Evolutionary conservation across 2,797 vertebrate species (phyloP).

Genomic region (Melanogrammus aeglefinus): DNA sequence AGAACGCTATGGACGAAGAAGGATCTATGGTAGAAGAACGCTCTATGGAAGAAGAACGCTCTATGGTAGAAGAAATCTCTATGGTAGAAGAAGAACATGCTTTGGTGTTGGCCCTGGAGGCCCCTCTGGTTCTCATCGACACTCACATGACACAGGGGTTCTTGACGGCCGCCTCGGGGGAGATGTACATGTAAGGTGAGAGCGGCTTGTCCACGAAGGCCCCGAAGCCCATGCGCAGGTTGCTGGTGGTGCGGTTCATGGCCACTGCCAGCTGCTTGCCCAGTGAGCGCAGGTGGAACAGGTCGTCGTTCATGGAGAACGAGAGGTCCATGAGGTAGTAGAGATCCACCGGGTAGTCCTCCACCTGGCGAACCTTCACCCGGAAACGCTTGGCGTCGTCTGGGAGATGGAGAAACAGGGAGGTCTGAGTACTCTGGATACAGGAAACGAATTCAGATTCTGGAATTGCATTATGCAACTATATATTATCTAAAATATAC

Average conservation of each 20-base stretch:
- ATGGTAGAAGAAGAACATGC: not conserved
- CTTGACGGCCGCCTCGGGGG: slow-evolving; percentile 80
- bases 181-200: slow-evolving; percentile 94
- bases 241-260: slow-evolving; percentile 93
- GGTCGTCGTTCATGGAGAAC: slow-evolving; percentile 85
- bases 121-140: not conserved
- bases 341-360: slow-evolving; percentile 96
- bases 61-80: too few species aligned
- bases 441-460: not conserved
- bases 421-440: not conserved
- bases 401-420: slow-evolving; percentile 41
- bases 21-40: too few species aligned
- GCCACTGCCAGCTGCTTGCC: slow-evolving; percentile 84
- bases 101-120: not conserved
- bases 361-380: slow-evolving; percentile 91
- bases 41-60: too few species aligned
- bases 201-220: slow-evolving; percentile 96
- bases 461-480: not conserved
- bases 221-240: slow-evolving; percentile 92
- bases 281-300: slow-evolving; percentile 82
- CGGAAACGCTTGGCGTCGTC: slow-evolving; percentile 88
- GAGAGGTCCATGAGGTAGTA: slow-evolving; percentile 99
- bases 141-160: slow-evolving; percentile 91
- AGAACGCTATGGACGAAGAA: too few species aligned
- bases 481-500: not conserved